Evolutionary conservation across 2,113 vertebrate species (phyloP).

Genomic region (Rhombomys opimus): DNA sequence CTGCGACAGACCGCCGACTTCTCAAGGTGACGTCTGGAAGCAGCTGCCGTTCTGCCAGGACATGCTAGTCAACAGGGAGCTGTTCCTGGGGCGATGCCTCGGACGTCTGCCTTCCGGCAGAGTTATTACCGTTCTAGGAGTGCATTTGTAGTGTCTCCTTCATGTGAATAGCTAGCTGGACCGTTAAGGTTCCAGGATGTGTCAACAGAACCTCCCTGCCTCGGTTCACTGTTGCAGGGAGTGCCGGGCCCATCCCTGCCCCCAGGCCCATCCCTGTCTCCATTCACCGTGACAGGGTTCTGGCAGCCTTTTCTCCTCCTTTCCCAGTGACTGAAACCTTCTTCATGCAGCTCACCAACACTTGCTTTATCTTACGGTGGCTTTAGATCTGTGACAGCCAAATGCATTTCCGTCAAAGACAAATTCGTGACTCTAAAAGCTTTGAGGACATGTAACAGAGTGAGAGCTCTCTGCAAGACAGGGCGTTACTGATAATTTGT

Average conservation of each 20-base stretch:
- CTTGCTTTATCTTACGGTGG: not conserved
- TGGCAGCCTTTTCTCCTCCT: not conserved
- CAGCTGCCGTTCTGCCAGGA: not conserved
- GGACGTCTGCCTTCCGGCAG: not conserved
- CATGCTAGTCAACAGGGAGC: not conserved
- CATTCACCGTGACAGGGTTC: not conserved
- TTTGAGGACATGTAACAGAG: not conserved
- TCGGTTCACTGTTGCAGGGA: not conserved
- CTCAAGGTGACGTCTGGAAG: not conserved
- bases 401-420: not conserved
- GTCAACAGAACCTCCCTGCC: not conserved
- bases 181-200: not conserved
- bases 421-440: not conserved
- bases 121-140: not conserved
- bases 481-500: not conserved
- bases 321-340: not conserved
- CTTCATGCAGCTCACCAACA: not conserved
- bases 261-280: too few species aligned
- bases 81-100: not conserved
- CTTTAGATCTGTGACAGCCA: not conserved
- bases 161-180: not conserved
- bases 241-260: too few species aligned
- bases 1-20: not conserved
- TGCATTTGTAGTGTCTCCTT: not conserved
- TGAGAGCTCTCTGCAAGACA: rapidly evolving